Base-by-base conservation (phyloP, 2,888 invertebrate genomes). In the Noctua comes region DNA sequence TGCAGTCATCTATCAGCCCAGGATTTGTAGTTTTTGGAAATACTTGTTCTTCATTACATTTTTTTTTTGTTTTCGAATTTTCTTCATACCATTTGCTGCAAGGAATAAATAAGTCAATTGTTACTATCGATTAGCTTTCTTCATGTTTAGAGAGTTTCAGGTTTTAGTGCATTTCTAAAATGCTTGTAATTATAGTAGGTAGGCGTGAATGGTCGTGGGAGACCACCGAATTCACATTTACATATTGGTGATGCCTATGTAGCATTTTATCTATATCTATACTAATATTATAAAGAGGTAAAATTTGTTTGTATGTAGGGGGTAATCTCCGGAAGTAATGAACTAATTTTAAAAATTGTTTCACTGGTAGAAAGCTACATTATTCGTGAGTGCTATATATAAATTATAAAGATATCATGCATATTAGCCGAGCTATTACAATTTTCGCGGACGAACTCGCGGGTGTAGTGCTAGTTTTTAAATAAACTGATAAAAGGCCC, bases 1-100 rank as follows among this genome's bases (percentile, higher is more conserved):
- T 92, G 65, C 92, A 91, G 21, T 88, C 89, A 40, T 93, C 91
- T 27, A 91, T 79, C 6, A 76, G 46, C 21, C 65, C 83, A n/a
- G 85, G 69, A 8, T 77, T 79, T 0, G 79, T 27, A 46, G 46
- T 27, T 1, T 13, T 74, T 80, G 48, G 76, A 78, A 54, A 84
- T 76, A 43, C 68, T 68, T 46, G 76, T 40, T 69, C 73, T 62
- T 79, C 69, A 40, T 59, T 62, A 31, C 68, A 27, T 40, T 75
- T 70, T 72, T 76, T 62, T 66, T 74, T 80, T 54, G 48, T 40
- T 74, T 70, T 68, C 1, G 59, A 46, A 13, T 80, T 80, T 13
- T 62, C 62, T 7, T 86, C 71, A 43, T 86, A 86, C 86, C 86
- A 85, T 76, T 85, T 85, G 27, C 85, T 85, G 65, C 1, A 73